Evolutionary conservation across 2,797 vertebrate genomes (phyloP), one percentile per base, ranked within the genome.

Genomic region (Cuniculus paca): DNA sequence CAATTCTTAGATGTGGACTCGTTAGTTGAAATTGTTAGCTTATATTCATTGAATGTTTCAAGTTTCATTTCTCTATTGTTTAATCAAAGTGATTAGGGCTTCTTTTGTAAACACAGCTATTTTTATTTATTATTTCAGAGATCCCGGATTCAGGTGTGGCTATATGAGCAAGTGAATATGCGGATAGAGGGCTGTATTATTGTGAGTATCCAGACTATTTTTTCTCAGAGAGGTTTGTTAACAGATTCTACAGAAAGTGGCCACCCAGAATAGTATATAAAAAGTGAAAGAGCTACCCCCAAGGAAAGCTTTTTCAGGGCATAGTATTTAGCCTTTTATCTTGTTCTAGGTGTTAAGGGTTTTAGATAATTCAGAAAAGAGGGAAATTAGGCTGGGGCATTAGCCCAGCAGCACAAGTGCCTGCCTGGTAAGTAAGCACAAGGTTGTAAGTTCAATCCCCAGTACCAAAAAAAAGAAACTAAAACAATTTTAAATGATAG

Each of bases 91-190:
- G 63, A 13, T 61, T 79, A 2, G 5, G 26, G 54, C 91, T 36
- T 88, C 26, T 88, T 60, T 88, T 94, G 96, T 17, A 0, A 88
- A 80, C 31, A 0, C 1, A 68, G 63, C 16, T 68, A n/a, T 36
- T 63, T 95, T 81, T 78, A 20, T 91, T 91, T 20, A 0, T 45
- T 63, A 52, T 95, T 88, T 82, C 98, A 99, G 99, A 99, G 99
- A 22, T 99, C 99, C 24, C 98, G 99, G 90, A 99, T 99, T 98
- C 99, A 99, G 97, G 99, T 99, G 52, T 99, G 99, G 99, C 98
- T 99, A 61, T 99, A 99, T 52, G 99, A 99, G 96, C 99, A 99
- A 96, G 99, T 99, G 95, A 99, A 99, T 98, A 99, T 99, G 99
- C 98, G 99, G 98, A 99, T 99, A 99, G 99, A 99, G 96, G 99